These are phyloP conservation scores for Monochamus saltuarius DNA, from an alignment of 1,140 invertebrate species.

Conservation along the genomic window DNA sequence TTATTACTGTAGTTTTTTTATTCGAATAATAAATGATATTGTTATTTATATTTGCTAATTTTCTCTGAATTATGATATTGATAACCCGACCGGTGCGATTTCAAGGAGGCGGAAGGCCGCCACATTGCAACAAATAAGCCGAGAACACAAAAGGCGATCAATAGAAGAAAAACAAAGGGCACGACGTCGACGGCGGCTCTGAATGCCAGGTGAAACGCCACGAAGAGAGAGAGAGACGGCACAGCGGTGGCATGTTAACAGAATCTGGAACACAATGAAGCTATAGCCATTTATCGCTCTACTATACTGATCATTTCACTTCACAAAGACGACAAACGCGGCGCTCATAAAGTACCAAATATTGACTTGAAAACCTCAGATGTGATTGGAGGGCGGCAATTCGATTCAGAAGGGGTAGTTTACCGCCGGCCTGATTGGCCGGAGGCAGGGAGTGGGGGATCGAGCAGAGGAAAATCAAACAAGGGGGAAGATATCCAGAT, in stretches of 20 bases:
- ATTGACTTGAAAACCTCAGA: constrained; percentile 46
- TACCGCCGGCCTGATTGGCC: constrained; percentile 27
- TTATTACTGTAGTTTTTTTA: too few species aligned
- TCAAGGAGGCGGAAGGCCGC: too few species aligned
- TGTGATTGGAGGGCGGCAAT: constrained; percentile 42
- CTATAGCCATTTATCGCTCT: constrained; percentile 32
- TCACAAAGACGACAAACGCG: constrained; percentile 40
- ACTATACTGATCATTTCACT: constrained; percentile 30
- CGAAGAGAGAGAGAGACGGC: constrained; percentile 4
- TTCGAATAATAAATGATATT: too few species aligned
- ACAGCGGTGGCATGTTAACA: constrained; percentile 24
- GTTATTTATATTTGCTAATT: too few species aligned
- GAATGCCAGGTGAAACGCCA: not conserved
- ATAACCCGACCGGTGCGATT: too few species aligned
- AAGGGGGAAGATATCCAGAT: constrained; percentile 25
- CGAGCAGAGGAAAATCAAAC: constrained; percentile 26
- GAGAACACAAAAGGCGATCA: not conserved
- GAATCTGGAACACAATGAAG: constrained; percentile 27
- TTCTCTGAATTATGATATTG: too few species aligned
- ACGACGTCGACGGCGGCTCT: not conserved
- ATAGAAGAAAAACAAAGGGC: not conserved
- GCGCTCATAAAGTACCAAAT: constrained; percentile 43
- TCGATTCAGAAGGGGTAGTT: constrained; percentile 33
- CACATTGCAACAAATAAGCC: too few species aligned
- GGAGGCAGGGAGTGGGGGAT: constrained; percentile 20